phyloP scores from a whole-genome alignment of 2,797 vertebrate genomes.

The Falco cherrug region DNA sequence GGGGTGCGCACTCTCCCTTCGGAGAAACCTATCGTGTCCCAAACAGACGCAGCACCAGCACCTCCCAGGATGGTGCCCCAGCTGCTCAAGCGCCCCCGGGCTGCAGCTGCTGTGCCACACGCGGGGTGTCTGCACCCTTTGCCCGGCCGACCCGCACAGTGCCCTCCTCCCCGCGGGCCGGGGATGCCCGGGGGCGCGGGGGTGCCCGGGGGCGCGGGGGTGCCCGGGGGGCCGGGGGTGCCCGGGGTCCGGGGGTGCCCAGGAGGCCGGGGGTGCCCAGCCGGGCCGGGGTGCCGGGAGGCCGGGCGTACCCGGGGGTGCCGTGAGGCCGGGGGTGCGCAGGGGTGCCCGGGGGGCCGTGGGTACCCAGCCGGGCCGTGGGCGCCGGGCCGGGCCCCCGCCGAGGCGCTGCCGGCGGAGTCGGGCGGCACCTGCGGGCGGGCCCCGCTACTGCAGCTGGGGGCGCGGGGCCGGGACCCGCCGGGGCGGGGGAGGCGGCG shows the following conservation, averaged over 20 bases:
- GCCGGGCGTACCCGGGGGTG: too few species aligned
- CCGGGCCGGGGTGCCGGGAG: not conserved
- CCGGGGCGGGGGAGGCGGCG: not conserved
- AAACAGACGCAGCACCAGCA: accelerated
- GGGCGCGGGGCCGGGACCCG: not conserved
- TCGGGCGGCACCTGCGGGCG: conserved; percentile 71
- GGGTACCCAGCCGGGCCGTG: too few species aligned
- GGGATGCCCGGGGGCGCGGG: too few species aligned
- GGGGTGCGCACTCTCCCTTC: accelerated
- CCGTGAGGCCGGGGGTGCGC: too few species aligned
- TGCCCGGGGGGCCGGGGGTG: too few species aligned
- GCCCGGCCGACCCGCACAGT: not conserved
- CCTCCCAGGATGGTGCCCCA: accelerated
- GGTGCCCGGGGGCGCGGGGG: too few species aligned
- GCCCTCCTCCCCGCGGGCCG: not conserved
- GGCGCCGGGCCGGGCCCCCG: not conserved
- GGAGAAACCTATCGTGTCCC: accelerated
- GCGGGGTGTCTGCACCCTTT: too few species aligned
- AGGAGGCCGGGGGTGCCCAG: not conserved
- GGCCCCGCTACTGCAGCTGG: not conserved
- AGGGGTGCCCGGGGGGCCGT: too few species aligned
- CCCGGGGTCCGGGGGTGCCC: too few species aligned
- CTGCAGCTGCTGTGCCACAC: not conserved
- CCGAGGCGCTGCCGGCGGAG: conserved; percentile 41
- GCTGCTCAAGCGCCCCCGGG: not conserved